phyloP scores from a whole-genome alignment of 2,113 vertebrate species.

The Saimiri boliviensis region DNA sequence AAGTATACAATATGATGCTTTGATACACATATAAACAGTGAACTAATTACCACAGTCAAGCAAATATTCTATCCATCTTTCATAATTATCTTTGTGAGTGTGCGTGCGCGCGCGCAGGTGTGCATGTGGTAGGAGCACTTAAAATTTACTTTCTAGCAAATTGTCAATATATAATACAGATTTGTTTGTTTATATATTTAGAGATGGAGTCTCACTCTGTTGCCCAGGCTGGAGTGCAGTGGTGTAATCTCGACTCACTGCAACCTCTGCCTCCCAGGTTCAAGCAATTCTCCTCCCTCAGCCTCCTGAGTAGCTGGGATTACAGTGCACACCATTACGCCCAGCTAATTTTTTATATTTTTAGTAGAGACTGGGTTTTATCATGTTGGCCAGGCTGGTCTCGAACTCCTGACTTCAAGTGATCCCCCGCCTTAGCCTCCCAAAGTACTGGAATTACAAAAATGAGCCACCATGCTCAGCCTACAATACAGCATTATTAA shows the following conservation, averaged over 20 bases:
- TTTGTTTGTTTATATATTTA: background rate
- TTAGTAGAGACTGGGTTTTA: too few species aligned
- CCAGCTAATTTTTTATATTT: too few species aligned
- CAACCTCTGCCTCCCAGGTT: background rate
- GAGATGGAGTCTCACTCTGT: background rate
- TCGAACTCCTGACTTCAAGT: too few species aligned
- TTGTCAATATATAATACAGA: background rate
- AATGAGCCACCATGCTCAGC: too few species aligned
- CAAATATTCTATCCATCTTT: background rate
- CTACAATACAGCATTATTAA: background rate
- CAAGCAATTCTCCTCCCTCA: too few species aligned
- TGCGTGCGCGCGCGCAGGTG: background rate
- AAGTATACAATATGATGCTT: background rate
- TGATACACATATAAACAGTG: background rate
- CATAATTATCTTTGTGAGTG: background rate
- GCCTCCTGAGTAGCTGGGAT: too few species aligned
- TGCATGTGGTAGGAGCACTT: background rate
- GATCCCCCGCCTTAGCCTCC: too few species aligned
- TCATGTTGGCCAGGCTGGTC: too few species aligned
- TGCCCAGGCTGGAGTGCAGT: background rate
- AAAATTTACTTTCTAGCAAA: background rate
- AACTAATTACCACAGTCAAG: background rate
- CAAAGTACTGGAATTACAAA: too few species aligned
- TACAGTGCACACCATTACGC: too few species aligned
- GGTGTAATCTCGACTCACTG: background rate